Conservation (phyloP, 1,140 invertebrate genomes). For the Caligus rogercresseyi region DNA sequence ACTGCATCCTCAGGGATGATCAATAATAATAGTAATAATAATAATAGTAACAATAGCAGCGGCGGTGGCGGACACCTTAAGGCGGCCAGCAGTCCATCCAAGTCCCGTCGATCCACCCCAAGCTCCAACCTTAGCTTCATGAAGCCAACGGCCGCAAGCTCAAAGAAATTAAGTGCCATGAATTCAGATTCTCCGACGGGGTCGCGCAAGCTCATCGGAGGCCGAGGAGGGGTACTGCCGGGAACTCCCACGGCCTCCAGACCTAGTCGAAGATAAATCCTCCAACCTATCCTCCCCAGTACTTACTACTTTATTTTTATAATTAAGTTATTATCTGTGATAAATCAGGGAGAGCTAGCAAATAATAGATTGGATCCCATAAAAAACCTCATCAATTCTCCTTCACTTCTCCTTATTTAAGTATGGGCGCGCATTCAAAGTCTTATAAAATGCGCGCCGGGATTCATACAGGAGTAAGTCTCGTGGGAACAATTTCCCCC, state of each 20-base stretch:
- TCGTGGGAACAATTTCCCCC: too few relatives aligned
- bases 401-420: too few relatives aligned
- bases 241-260: not conserved
- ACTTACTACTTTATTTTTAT: too few relatives aligned
- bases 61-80: not conserved
- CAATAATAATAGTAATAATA: not conserved
- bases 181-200: not conserved
- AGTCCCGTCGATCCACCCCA: not conserved
- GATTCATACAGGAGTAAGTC: too few relatives aligned
- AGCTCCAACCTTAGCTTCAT: conserved; percentile 16
- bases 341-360: too few relatives aligned
- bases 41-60: not conserved
- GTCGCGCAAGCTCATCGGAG: not conserved
- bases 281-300: too few relatives aligned
- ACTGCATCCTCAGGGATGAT: not conserved
- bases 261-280: not conserved
- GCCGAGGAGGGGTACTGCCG: not conserved
- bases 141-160: conserved; percentile 18
- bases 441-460: too few relatives aligned
- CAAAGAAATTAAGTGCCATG: conserved; percentile 12
- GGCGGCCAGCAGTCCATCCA: conserved; percentile 1
- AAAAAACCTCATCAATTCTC: too few relatives aligned
- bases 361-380: too few relatives aligned
- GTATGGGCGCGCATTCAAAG: too few relatives aligned
- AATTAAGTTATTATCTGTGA: not conserved